Percentiles rank a stretch among this genome's conserved stretches.
Conservation (phyloP, 2,113 vertebrate genomes). For the Carassius carassius region DNA sequence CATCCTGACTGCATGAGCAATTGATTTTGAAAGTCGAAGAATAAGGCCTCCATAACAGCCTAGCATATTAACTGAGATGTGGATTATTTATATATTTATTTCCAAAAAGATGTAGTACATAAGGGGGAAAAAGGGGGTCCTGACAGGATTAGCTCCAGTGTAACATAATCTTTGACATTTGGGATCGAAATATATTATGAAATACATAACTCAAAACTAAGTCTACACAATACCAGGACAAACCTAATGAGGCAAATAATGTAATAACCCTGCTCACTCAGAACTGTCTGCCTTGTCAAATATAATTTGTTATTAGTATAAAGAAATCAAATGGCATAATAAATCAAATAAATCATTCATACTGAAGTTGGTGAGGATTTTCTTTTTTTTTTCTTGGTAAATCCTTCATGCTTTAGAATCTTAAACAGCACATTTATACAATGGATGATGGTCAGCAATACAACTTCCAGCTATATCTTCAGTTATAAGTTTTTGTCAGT, state of each 20-base stretch:
- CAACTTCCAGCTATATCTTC: neutral
- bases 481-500: neutral
- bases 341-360: constrained; percentile 24
- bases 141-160: neutral
- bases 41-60: neutral
- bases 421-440: neutral
- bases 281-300: neutral
- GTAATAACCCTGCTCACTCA: constrained; percentile 20
- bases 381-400: neutral
- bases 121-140: no score
- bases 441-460: neutral
- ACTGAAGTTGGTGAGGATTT: constrained; percentile 5
- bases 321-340: constrained; percentile 12
- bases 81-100: neutral
- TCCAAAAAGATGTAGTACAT: neutral
- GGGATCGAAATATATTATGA: neutral
- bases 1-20: neutral
- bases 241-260: constrained; percentile 38
- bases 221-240: constrained; percentile 10
- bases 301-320: constrained; percentile 32
- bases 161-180: neutral
- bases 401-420: constrained; percentile 1
- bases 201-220: neutral
- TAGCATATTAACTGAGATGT: no score
- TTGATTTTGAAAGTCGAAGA: neutral